Evolutionary conservation across 1,140 invertebrate species (phyloP).

Genomic region (Drosophila dunni): DNA sequence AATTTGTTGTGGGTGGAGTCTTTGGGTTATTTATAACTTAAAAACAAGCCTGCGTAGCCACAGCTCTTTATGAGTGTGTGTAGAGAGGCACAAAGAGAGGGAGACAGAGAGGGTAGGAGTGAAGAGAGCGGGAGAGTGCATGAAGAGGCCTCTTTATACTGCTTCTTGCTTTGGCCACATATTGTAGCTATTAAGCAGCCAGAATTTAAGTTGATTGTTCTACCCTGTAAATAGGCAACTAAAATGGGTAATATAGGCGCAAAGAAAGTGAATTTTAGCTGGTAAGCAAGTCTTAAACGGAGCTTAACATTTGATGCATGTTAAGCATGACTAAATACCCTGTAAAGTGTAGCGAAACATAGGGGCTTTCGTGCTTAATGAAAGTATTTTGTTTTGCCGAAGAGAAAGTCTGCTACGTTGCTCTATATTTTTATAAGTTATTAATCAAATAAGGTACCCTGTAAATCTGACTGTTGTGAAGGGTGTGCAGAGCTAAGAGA

Average conservation of each 20-base stretch:
- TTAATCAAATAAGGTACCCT: too few species aligned
- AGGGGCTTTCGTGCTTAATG: too few species aligned
- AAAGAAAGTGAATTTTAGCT: background rate
- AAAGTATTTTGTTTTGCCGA: too few species aligned
- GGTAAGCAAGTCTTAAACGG: background rate
- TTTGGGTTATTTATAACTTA: conserved; percentile 40
- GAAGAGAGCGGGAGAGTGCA: background rate
- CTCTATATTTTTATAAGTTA: too few species aligned
- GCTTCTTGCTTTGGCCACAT: background rate
- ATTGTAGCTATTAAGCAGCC: conserved; percentile 15
- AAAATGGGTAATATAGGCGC: background rate
- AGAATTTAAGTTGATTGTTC: conserved; percentile 29
- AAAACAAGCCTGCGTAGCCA: conserved; percentile 22
- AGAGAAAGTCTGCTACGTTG: too few species aligned
- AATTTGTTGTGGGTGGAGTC: conserved; percentile 46
- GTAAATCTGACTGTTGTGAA: too few species aligned
- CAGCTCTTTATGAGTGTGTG: conserved; percentile 2
- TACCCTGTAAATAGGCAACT: conserved; percentile 13
- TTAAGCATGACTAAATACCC: too few species aligned
- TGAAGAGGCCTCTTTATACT: background rate
- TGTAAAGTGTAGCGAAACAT: too few species aligned
- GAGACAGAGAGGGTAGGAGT: too few species aligned
- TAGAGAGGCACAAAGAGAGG: too few species aligned
- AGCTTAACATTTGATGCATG: background rate
- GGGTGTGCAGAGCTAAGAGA: too few species aligned